These are phyloP conservation scores for Meliscaeva auricollis DNA, from an alignment of 2,888 invertebrate species.

Conservation along the genomic window DNA sequence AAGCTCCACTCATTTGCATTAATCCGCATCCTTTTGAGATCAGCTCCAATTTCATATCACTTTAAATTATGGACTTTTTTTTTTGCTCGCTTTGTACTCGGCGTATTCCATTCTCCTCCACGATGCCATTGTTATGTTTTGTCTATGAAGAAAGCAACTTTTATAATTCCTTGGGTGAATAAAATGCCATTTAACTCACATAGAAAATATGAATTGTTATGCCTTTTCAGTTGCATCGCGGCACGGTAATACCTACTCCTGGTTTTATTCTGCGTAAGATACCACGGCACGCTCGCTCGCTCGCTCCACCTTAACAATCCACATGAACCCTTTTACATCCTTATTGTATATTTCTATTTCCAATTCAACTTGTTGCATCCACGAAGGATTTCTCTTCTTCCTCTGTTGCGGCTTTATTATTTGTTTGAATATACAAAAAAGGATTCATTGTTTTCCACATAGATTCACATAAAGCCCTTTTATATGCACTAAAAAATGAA, in stretches of 20 bases:
- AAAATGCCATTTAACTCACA: slow-evolving; percentile 65
- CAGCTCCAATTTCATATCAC: slow-evolving; percentile 64
- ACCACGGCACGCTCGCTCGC: neutral
- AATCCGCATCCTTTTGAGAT: slow-evolving; percentile 55
- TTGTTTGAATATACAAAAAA: slow-evolving; percentile 8
- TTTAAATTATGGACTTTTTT: slow-evolving; percentile 50
- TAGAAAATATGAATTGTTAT: slow-evolving; percentile 44
- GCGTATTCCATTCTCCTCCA: neutral
- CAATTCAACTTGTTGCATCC: slow-evolving; percentile 68
- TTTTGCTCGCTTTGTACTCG: slow-evolving; percentile 40
- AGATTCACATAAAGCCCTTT: slow-evolving; percentile 39
- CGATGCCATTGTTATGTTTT: slow-evolving; percentile 35
- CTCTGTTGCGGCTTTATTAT: slow-evolving; percentile 20
- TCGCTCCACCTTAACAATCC: neutral
- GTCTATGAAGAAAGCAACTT: slow-evolving; percentile 33
- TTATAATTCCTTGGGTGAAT: slow-evolving; percentile 63
- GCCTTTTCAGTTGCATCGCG: slow-evolving; percentile 25
- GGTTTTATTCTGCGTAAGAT: slow-evolving; percentile 6
- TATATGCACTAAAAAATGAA: slow-evolving; percentile 23
- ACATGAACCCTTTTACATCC: slow-evolving; percentile 38
- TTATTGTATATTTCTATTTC: slow-evolving; percentile 43
- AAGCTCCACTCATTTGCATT: slow-evolving; percentile 52
- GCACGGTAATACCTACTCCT: neutral
- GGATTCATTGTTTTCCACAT: slow-evolving; percentile 50
- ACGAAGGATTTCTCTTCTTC: slow-evolving; percentile 12